Base-by-base conservation (phyloP, 2,797 vertebrate genomes). In the Phataginus tetradactyla region DNA sequence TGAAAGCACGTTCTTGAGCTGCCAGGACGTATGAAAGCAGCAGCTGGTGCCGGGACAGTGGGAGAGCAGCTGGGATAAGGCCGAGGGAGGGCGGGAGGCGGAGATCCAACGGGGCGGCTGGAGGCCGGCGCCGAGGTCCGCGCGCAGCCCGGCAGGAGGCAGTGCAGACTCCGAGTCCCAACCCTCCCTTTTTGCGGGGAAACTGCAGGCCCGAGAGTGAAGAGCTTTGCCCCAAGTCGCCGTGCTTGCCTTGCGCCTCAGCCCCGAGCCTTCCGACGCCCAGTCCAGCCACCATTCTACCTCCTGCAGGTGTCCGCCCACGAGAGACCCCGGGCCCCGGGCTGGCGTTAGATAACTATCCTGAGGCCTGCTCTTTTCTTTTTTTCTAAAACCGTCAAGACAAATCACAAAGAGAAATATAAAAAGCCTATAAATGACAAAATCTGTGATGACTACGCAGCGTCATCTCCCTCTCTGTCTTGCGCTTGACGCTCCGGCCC, bases 21-120 rank as follows among this genome's bases (percentile, higher is more conserved):
- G 51, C 92, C 83, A 72, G 93, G 74, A 89, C 74, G 63, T 66
- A 59, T 80, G 95, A 89, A 93, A 92, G 77, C 53, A 91, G 34
- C 83, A 96, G 88, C 91, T 86, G 85, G 77, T 92, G 53, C 74
- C 68, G 83, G 64, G 74, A 64, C 91, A 86, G 91, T 71, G 91
- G 72, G 94, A 87, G 85, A 53, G 80, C 42, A 93, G 96, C 69
- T 59, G 59, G 83, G 63, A 39, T 17, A 37, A 32, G 45, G 59
- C 63, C n/a, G 57, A 80, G 68, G 77, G 53, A 61, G 51, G 64
- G 7, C 18, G 57, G 39, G 4, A 39, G 39, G 39, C 39, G 39
- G 39, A 39, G 39, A 5, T 39, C 39, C 4, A 39, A 39, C 39
- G 39, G 39, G 39, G 39, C 39, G 39, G 4, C 39, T 39, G 39